Evolutionary conservation across 2,888 invertebrate genomes (phyloP).

Genomic region (Trachelus stipa): DNA sequence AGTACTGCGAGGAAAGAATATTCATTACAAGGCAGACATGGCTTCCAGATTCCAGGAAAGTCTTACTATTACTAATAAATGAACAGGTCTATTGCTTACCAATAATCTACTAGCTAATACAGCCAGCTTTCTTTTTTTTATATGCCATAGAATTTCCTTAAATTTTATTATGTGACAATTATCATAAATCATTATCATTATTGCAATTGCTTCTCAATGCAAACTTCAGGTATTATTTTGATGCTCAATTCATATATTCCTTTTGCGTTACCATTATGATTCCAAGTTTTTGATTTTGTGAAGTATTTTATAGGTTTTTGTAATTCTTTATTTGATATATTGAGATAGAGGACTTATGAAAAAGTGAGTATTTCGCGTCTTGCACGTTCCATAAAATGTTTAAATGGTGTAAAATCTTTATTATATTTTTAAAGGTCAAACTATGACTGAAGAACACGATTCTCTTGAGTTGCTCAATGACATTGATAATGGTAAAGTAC

Average conservation of each 20-base stretch:
- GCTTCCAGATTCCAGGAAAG: conserved; percentile 45
- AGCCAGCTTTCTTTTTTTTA: not conserved
- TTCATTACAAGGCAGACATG: conserved; percentile 59
- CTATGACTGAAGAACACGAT: not conserved
- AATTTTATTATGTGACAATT: not conserved
- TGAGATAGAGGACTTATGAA: not conserved
- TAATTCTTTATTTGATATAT: not conserved
- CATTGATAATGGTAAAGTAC: not conserved
- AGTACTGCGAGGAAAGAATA: conserved; percentile 69
- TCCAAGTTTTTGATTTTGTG: not conserved
- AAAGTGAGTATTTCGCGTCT: not conserved
- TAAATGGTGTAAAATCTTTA: not conserved
- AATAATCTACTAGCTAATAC: conserved; percentile 1
- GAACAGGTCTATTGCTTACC: not conserved
- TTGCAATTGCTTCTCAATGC: not conserved
- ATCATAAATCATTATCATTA: not conserved
- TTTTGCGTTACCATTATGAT: not conserved
- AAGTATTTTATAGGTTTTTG: not conserved
- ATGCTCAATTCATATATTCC: not conserved
- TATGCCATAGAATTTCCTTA: not conserved
- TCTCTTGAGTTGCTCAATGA: not conserved
- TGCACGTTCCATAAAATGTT: not conserved
- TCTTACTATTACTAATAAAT: conserved; percentile 15
- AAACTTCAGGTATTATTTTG: not conserved
- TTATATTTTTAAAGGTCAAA: not conserved